phyloP scores from a whole-genome alignment of 2,888 invertebrate genomes.

The Caenorhabditis sinica region DNA sequence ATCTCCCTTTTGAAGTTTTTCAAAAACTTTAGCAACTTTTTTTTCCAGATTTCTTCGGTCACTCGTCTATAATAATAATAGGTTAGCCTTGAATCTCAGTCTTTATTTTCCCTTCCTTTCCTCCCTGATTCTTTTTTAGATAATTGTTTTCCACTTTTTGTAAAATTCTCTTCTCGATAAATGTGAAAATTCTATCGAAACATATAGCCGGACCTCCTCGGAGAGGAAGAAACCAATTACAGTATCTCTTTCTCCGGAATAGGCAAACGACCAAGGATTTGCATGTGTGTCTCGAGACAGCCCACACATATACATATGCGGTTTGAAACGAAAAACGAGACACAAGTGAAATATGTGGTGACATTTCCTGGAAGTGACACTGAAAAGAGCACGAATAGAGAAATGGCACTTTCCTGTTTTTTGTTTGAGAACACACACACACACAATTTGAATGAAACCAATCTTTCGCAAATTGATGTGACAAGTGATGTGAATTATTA shows the following conservation, averaged over 20 bases:
- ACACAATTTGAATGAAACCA: background rate
- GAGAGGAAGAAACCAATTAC: conserved; percentile 49
- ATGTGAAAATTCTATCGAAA: background rate
- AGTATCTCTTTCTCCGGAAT: conserved; percentile 28
- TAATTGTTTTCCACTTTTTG: conserved; percentile 8
- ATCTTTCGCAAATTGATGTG: background rate
- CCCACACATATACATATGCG: background rate
- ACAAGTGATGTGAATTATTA: conserved; percentile 6
- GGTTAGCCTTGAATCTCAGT: background rate
- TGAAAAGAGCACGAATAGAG: background rate
- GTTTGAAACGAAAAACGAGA: conserved; percentile 17
- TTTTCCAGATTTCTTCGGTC: conserved; percentile 1
- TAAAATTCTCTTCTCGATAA: background rate
- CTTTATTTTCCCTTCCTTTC: background rate
- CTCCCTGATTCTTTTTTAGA: background rate
- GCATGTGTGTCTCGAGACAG: conserved; percentile 11
- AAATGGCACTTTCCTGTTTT: background rate
- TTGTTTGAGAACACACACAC: background rate
- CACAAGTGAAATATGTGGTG: conserved; percentile 30
- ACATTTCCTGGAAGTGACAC: conserved; percentile 3
- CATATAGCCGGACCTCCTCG: background rate
- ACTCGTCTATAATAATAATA: conserved; percentile 9
- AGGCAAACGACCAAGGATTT: background rate
- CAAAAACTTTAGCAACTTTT: background rate
- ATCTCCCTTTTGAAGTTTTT: conserved; percentile 18